A percentile compares a stretch with the other conserved stretches of the same genome.
phyloP scores from a whole-genome alignment of 1,140 invertebrate species.

The Nephila pilipes region DNA sequence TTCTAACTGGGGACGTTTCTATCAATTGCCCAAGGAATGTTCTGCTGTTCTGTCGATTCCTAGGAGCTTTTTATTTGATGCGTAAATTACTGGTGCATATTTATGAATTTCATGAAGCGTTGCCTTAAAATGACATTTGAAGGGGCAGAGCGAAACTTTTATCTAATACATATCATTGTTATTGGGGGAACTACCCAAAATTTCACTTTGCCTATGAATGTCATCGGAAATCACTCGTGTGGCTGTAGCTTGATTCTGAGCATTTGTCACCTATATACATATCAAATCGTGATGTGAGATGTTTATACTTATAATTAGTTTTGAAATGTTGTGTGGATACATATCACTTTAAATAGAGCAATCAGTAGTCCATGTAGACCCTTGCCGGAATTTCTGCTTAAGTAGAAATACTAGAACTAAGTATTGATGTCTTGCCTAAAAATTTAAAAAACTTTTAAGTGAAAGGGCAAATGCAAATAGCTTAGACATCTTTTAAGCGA shows the following conservation, averaged over 20 bases:
- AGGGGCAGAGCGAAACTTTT: constrained; percentile 17
- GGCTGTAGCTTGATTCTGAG: constrained; percentile 57
- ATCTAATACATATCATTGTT: constrained; percentile 66
- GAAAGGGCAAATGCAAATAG: too few relatives aligned
- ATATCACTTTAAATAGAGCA: constrained; percentile 43
- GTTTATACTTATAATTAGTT: constrained; percentile 68
- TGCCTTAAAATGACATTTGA: constrained; percentile 36
- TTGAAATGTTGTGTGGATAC: constrained; percentile 58
- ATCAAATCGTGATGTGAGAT: constrained; percentile 69
- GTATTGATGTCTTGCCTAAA: too few relatives aligned
- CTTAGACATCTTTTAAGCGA: too few relatives aligned
- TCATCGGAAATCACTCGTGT: background rate
- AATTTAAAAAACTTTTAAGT: too few relatives aligned
- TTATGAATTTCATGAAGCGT: constrained; percentile 25
- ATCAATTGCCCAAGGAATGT: background rate
- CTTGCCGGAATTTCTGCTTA: background rate
- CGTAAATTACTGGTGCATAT: constrained; percentile 2
- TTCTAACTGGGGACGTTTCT: background rate
- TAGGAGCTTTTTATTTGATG: constrained; percentile 20
- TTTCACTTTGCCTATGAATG: constrained; percentile 32
- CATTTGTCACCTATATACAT: constrained; percentile 62
- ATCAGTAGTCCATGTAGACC: constrained; percentile 61
- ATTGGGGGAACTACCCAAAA: constrained; percentile 10
- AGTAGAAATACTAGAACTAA: too few relatives aligned
- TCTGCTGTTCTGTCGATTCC: background rate